Percentiles rank a stretch among this genome's conserved stretches.
Evolutionary conservation across 2,113 vertebrate genomes (phyloP).

Genomic region (Hystrix cristata): DNA sequence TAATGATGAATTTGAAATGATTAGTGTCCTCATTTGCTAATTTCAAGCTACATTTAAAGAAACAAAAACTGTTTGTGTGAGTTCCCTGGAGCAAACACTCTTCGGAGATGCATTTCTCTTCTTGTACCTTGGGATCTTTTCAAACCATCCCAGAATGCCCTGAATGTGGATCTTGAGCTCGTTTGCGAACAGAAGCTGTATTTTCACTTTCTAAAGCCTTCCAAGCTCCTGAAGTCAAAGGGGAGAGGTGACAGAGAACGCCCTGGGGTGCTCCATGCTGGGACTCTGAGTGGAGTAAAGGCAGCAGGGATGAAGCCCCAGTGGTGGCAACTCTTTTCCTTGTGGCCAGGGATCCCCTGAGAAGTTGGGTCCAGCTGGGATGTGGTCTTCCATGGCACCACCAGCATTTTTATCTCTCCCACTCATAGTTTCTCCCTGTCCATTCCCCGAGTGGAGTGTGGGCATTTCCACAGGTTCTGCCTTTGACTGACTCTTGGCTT

Average conservation of each 20-base stretch:
- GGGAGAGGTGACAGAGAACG: neutral
- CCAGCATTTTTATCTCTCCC: neutral
- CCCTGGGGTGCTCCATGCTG: neutral
- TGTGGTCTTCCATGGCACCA: rapidly evolving
- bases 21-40: neutral
- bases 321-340: neutral
- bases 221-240: neutral
- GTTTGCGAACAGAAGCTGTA: neutral
- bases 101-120: neutral
- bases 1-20: conserved; percentile 10
- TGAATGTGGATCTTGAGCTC: neutral
- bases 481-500: neutral
- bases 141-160: neutral
- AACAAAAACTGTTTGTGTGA: neutral
- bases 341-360: rapidly evolving
- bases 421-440: no score
- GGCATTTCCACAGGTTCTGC: neutral
- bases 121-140: neutral
- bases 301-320: neutral
- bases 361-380: neutral
- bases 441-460: neutral
- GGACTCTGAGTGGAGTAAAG: neutral
- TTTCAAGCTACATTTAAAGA: conserved; percentile 2
- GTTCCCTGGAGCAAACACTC: neutral
- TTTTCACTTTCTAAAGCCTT: neutral